These are phyloP conservation scores for Protonibea diacanthus DNA, from an alignment of 2,797 vertebrate species.

Conservation along the genomic window DNA sequence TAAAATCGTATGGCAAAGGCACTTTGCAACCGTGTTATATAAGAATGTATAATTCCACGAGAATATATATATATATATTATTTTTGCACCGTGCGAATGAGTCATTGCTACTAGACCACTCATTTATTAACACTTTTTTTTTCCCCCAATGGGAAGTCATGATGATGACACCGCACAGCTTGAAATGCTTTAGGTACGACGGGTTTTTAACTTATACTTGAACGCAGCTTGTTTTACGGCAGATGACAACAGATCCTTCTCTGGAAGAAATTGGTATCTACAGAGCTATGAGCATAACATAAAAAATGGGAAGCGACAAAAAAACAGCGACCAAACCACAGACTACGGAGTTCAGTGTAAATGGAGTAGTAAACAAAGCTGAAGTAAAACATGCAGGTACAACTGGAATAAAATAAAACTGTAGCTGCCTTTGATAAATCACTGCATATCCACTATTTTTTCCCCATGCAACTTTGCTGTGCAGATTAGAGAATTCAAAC, in stretches of 20 bases:
- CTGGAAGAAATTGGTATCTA: neutral
- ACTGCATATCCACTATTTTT: neutral
- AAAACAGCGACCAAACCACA: neutral
- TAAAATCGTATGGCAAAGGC: conserved; percentile 5
- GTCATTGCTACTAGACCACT: conserved; percentile 19
- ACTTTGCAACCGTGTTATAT: conserved; percentile 6
- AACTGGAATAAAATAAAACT: neutral
- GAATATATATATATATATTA: conserved; percentile 8
- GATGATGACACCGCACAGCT: conserved; percentile 3
- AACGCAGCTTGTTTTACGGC: conserved; percentile 4
- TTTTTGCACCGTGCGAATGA: conserved; percentile 39
- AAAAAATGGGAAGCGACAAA: neutral
- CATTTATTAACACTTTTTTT: conserved; percentile 4
- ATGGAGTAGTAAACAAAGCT: neutral
- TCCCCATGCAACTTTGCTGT: neutral
- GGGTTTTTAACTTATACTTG: conserved; percentile 4
- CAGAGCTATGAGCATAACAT: neutral
- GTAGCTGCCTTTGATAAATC: conserved; percentile 5
- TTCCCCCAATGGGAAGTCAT: neutral
- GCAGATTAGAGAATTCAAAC: neutral
- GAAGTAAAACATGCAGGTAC: neutral
- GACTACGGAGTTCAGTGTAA: neutral
- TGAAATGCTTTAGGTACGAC: conserved; percentile 1
- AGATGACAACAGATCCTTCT: neutral
- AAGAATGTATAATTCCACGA: conserved; percentile 2